Conservation (phyloP, 2,888 invertebrate species). For the Euplagia quadripunctaria region DNA sequence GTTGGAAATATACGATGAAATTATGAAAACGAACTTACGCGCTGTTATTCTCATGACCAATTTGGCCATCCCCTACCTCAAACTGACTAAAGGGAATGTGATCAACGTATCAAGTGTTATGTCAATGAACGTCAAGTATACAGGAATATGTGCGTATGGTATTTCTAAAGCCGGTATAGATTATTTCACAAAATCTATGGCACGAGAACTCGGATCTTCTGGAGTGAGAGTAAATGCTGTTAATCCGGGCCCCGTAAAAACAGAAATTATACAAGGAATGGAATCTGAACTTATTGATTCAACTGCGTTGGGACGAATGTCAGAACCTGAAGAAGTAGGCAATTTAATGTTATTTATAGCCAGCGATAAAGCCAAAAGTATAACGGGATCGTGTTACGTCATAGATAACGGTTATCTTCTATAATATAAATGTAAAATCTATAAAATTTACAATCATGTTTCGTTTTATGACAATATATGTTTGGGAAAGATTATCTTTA, state of each 20-base stretch:
- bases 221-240: slow-evolving; percentile 39
- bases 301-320: slow-evolving; percentile 37
- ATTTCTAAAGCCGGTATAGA: slow-evolving; percentile 38
- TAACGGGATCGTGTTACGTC: slow-evolving; percentile 49
- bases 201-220: slow-evolving; percentile 23
- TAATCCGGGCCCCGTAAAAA: slow-evolving; percentile 32
- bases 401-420: slow-evolving; percentile 47
- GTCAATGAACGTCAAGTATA: neutral
- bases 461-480: neutral
- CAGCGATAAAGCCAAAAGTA: slow-evolving; percentile 55
- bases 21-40: slow-evolving; percentile 54
- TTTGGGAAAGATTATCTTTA: neutral
- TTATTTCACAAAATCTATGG: slow-evolving; percentile 27
- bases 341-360: slow-evolving; percentile 56
- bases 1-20: slow-evolving; percentile 46
- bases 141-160: slow-evolving; percentile 16
- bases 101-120: slow-evolving; percentile 57
- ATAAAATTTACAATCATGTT: neutral
- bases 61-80: slow-evolving; percentile 51
- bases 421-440: neutral
- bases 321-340: slow-evolving; percentile 60
- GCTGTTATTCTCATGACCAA: slow-evolving; percentile 47
- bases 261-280: slow-evolving; percentile 12
- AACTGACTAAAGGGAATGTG: slow-evolving; percentile 56
- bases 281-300: neutral